phyloP scores from a whole-genome alignment of 1,140 invertebrate species.

The Ooceraea biroi region DNA sequence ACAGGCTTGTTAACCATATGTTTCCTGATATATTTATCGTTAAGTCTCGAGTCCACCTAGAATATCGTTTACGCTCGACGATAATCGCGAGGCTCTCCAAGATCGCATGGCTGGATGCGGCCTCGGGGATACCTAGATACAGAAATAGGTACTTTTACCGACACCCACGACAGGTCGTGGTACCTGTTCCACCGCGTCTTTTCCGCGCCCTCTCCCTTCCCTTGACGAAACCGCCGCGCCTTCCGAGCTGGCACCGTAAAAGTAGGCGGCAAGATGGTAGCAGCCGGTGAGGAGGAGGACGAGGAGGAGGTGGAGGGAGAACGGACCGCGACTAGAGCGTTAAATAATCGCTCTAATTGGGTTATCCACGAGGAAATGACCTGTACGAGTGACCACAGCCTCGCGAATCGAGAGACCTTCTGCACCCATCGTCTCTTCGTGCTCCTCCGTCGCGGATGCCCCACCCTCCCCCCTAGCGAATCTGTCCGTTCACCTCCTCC shows the following conservation, averaged over 20 bases:
- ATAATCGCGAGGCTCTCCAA: conserved; percentile 37
- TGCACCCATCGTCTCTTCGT: conserved; percentile 69
- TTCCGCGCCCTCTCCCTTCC: conserved; percentile 33
- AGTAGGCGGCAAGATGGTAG: conserved; percentile 59
- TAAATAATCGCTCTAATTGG: conserved; percentile 85
- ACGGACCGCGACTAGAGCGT: conserved; percentile 72
- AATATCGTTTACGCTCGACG: background rate
- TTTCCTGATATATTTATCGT: background rate
- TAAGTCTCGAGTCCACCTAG: background rate
- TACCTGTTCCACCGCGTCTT: conserved; percentile 47
- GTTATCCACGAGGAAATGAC: conserved; percentile 86
- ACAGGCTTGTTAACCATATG: too few relatives aligned
- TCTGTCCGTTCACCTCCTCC: conserved; percentile 7
- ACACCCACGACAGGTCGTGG: conserved; percentile 42
- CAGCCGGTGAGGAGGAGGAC: background rate
- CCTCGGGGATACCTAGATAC: conserved; percentile 53
- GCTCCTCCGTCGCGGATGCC: background rate
- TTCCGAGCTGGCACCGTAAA: conserved; percentile 29
- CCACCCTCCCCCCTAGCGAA: conserved; percentile 23
- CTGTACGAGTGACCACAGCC: conserved; percentile 77
- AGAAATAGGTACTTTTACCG: conserved; percentile 56
- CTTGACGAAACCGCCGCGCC: conserved; percentile 27
- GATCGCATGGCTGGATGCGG: conserved; percentile 44
- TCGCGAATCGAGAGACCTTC: conserved; percentile 79
- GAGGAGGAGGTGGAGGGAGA: conserved; percentile 49